Percentiles rank a stretch among this genome's conserved stretches.
Conservation (phyloP, 2,888 invertebrate genomes). For the Sarcophaga variegata region DNA sequence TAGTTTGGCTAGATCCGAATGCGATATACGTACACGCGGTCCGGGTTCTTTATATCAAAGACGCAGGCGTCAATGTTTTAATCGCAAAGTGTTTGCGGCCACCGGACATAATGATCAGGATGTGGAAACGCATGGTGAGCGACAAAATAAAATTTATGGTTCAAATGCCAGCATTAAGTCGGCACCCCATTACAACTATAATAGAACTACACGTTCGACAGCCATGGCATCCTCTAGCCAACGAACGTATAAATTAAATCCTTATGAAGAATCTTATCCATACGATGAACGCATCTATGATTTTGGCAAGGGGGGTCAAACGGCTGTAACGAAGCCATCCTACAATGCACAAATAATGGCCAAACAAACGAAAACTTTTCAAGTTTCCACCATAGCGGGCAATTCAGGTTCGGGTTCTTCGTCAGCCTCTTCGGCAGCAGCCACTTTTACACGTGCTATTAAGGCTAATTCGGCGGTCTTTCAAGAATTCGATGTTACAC, state of each 20-base stretch:
- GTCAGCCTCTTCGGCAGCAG: conserved; percentile 76
- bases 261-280: conserved; percentile 73
- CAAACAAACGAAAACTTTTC: conserved; percentile 60
- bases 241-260: conserved; percentile 72
- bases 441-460: conserved; percentile 66
- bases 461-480: conserved; percentile 72
- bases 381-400: conserved; percentile 50
- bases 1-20: conserved; percentile 83
- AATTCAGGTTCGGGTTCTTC: conserved; percentile 77
- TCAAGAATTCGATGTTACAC: conserved; percentile 81
- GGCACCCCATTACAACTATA: conserved; percentile 82
- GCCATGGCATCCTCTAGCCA: conserved; percentile 37
- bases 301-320: conserved; percentile 77
- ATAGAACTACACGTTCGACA: conserved; percentile 70
- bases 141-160: conserved; percentile 80
- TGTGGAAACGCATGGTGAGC: conserved; percentile 69
- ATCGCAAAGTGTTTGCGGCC: conserved; percentile 77
- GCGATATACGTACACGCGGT: conserved; percentile 82
- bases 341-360: conserved; percentile 71
- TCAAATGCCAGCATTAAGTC: conserved; percentile 82
- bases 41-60: conserved; percentile 72
- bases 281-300: conserved; percentile 81
- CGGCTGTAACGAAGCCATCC: conserved; percentile 76
- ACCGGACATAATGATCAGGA: conserved; percentile 77
- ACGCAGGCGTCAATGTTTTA: conserved; percentile 78